Evolutionary conservation across 2,113 vertebrate genomes (phyloP), one percentile per base, ranked within the genome.

Genomic region (Cairina moschata): DNA sequence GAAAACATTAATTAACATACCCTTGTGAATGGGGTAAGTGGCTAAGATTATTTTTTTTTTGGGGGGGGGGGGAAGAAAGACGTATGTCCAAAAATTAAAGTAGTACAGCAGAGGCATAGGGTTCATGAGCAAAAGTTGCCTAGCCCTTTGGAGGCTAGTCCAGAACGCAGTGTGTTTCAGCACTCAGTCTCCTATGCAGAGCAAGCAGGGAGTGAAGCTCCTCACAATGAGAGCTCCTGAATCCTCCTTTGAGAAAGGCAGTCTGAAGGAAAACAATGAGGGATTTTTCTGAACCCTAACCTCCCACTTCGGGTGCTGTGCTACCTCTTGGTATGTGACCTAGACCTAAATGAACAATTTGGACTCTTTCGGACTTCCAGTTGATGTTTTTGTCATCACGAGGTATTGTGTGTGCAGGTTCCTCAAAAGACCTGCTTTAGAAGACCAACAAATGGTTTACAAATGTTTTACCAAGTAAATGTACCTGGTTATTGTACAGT

Each of bases 401-500:
- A 12, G 22, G 32, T 25, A 5, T 0, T 25, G 1, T 17, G 18
- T 0, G 0, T 16, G 13, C 28, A 78, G 31, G 17, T 75, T 72
- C 58, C n/a, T 72, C 26, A 50, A 17, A 34, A 78, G 38, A 69
- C 3, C 12, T 55, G 8, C 31, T 86, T 72, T 48, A 48, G 46
- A 48, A 48, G 46, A 22, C 22, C 42, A 23, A 55, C n/a, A 50
- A 44, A 44, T 17, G 44, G 42, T 58, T 71, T 72, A 54, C 18
- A 15, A 65, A 32, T 25, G 15, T 26, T 34, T 76, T 34, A 18
- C 23, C 25, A 42, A 62, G 22, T 17, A 71, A 67, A 31, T 11
- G n/a, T 8, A 2, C 21, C 31, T 44, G 1, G 63, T 85, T 32
- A 5, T 55, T 69, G 59, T 48, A 25, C 0, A 26, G 29, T 23